Conservation (phyloP, 2,888 invertebrate genomes). For the Pristionchus mayeri region DNA sequence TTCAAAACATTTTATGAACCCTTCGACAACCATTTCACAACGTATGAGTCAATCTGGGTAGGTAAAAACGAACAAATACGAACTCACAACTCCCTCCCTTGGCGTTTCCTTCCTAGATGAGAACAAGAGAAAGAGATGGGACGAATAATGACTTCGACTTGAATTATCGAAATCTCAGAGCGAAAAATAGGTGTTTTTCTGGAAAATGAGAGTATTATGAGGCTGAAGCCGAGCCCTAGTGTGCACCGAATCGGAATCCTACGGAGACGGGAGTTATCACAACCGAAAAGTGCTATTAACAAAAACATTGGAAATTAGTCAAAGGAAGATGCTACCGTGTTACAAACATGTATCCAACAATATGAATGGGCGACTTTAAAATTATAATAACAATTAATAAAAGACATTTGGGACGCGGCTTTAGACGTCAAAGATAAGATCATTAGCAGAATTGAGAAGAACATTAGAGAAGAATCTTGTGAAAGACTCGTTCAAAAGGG, state of each 20-base stretch:
- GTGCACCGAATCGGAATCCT: not conserved
- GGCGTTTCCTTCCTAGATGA: too few relatives aligned
- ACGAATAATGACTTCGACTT: not conserved
- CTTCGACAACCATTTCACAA: not conserved
- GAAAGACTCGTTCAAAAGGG: not conserved
- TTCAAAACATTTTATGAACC: too few relatives aligned
- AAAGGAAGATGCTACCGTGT: not conserved
- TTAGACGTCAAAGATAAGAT: not conserved
- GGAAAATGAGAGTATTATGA: too few relatives aligned
- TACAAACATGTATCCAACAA: not conserved
- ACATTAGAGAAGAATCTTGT: not conserved
- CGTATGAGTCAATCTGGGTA: not conserved
- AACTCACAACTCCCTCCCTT: not conserved
- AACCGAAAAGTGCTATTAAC: not conserved
- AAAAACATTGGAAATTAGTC: not conserved
- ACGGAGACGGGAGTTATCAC: not conserved
- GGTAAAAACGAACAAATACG: not conserved
- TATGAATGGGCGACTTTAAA: not conserved
- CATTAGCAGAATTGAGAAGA: not conserved
- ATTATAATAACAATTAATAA: not conserved
- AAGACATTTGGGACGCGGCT: not conserved
- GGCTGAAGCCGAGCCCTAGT: not conserved
- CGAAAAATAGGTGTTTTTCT: not conserved
- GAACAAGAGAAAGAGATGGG: not conserved
- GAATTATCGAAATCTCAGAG: slow-evolving; percentile 5